A percentile compares a stretch with the other conserved stretches of the same genome.
phyloP scores from a whole-genome alignment of 2,888 invertebrate species.

The Agriopis aurantiaria region DNA sequence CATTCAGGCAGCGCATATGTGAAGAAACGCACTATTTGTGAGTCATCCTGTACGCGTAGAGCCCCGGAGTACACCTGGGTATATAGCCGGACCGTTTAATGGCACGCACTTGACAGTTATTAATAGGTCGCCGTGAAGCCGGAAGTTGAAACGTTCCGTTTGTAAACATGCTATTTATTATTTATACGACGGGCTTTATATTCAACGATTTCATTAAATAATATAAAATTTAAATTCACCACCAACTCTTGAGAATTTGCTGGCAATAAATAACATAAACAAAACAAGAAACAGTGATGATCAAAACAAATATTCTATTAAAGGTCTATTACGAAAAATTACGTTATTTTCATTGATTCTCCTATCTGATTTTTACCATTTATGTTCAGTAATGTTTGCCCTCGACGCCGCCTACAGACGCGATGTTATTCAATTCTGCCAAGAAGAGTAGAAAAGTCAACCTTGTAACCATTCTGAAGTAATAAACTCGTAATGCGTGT shows the following conservation, averaged over 20 bases:
- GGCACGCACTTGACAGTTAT: slow-evolving; percentile 36
- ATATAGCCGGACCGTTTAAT: slow-evolving; percentile 15
- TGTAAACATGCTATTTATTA: slow-evolving; percentile 25
- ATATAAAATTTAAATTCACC: not conserved
- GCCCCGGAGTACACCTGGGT: not conserved
- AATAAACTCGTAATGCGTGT: not conserved
- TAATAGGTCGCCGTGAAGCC: slow-evolving; percentile 23
- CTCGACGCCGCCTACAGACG: not conserved
- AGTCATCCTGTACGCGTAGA: not conserved
- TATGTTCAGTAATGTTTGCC: not conserved
- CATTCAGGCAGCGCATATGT: not conserved
- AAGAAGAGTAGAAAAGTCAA: not conserved
- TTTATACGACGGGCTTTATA: slow-evolving; percentile 8
- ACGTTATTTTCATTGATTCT: not conserved
- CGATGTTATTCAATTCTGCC: not conserved
- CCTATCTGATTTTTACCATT: not conserved
- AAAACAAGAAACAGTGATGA: not conserved
- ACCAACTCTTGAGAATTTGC: not conserved
- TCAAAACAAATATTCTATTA: not conserved
- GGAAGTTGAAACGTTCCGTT: slow-evolving; percentile 16
- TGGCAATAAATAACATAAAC: not conserved
- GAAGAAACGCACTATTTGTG: not conserved
- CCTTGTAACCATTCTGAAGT: slow-evolving; percentile 1
- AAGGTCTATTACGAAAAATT: too few species aligned
- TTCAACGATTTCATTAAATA: slow-evolving; percentile 3